Evolutionary conservation across 1,140 invertebrate species (phyloP).

Genomic region (Megathymus violae): DNA sequence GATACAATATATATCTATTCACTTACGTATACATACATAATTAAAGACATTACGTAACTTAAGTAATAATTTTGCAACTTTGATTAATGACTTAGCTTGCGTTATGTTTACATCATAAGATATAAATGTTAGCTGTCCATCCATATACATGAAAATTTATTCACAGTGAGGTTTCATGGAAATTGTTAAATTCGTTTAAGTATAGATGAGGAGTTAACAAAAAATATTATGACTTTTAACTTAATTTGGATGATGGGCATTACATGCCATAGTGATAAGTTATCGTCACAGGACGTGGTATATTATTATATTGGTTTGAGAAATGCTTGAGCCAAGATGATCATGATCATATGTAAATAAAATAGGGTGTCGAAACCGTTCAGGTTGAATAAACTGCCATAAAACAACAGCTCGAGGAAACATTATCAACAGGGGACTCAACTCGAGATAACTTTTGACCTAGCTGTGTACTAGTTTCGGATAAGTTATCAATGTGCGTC

Average conservation of each 20-base stretch:
- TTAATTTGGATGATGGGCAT: too few relatives aligned
- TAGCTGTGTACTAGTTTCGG: slow-evolving; percentile 70
- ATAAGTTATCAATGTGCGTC: slow-evolving; percentile 79
- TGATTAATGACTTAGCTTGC: background rate
- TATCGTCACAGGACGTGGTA: too few relatives aligned
- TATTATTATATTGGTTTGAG: too few relatives aligned
- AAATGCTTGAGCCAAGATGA: too few relatives aligned
- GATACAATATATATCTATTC: background rate
- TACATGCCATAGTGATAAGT: too few relatives aligned
- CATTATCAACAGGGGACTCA: slow-evolving; percentile 55
- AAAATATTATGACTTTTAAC: too few relatives aligned
- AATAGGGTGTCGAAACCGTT: slow-evolving; percentile 50
- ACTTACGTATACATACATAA: background rate
- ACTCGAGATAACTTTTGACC: slow-evolving; percentile 68
- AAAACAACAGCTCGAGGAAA: slow-evolving; percentile 55
- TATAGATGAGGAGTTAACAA: too few relatives aligned
- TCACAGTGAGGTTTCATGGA: too few relatives aligned
- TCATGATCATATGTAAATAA: slow-evolving; percentile 60
- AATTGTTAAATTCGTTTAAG: too few relatives aligned
- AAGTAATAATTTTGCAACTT: background rate
- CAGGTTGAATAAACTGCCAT: slow-evolving; percentile 78
- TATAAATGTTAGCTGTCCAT: too few relatives aligned
- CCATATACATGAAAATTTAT: background rate
- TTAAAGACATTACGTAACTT: slow-evolving; percentile 1
- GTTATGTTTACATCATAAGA: too few relatives aligned